phyloP scores from a whole-genome alignment of 2,888 invertebrate genomes.

The Hydrotaea diabolus region DNA sequence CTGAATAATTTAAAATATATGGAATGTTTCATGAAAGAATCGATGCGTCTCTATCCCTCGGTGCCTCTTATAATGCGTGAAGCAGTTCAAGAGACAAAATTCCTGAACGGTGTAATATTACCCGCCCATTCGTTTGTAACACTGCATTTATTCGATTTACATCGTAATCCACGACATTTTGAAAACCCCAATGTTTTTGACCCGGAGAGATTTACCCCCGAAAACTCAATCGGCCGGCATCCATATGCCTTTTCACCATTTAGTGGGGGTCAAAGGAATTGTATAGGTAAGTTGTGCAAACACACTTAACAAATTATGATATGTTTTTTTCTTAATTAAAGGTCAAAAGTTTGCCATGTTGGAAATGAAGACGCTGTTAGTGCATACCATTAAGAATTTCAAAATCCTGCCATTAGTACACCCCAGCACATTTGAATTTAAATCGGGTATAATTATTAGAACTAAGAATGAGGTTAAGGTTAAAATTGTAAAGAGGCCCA shows the following conservation, averaged over 20 bases:
- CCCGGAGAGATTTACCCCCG: conserved; percentile 80
- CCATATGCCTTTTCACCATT: conserved; percentile 77
- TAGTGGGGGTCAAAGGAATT: conserved; percentile 79
- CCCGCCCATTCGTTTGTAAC: conserved; percentile 71
- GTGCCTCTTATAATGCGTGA: conserved; percentile 83
- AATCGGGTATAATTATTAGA: conserved; percentile 55
- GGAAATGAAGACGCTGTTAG: conserved; percentile 75
- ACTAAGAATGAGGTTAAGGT: conserved; percentile 56
- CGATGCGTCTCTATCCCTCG: conserved; percentile 84
- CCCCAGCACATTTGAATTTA: conserved; percentile 60
- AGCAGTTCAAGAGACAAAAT: conserved; percentile 77
- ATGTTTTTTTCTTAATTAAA: conserved; percentile 28
- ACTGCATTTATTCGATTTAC: conserved; percentile 73
- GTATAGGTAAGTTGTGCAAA: conserved; percentile 72
- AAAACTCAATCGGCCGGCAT: conserved; percentile 79
- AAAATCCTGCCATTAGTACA: conserved; percentile 69
- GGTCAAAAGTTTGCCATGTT: conserved; percentile 75
- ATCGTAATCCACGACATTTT: conserved; percentile 74
- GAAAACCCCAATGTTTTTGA: conserved; percentile 73
- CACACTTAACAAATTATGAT: neutral
- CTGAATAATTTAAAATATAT: conserved; percentile 77
- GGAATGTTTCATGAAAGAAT: conserved; percentile 85
- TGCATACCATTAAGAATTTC: conserved; percentile 71
- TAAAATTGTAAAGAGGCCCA: conserved; percentile 54
- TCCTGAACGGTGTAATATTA: conserved; percentile 72